Evolutionary conservation across 2,797 vertebrate species (phyloP).

Genomic region (Odontamblyopus lacepedii): DNA sequence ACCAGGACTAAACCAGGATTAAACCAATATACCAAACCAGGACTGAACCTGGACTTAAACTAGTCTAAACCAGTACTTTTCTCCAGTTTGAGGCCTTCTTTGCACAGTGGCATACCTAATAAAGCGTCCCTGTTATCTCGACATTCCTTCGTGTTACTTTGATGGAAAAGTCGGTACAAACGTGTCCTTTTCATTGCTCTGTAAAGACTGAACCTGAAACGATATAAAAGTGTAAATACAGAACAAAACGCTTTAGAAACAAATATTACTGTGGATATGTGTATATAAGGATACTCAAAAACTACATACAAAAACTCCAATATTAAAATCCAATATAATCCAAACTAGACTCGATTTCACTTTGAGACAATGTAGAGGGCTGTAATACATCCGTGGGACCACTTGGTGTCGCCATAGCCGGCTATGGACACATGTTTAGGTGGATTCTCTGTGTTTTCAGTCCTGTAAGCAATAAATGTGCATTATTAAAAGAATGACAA

Average conservation of each 20-base stretch:
- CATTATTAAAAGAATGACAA: background rate
- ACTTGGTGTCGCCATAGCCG: background rate
- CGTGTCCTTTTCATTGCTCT: background rate
- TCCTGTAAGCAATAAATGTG: background rate
- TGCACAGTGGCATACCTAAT: background rate
- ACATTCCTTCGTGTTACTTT: background rate
- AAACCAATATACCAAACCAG: too few species aligned
- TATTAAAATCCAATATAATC: background rate
- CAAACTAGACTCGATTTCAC: background rate
- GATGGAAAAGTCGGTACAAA: conserved; percentile 1
- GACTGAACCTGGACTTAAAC: background rate
- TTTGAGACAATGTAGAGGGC: background rate
- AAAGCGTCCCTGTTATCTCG: too few species aligned
- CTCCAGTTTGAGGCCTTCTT: background rate
- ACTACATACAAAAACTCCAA: too few species aligned
- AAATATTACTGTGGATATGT: background rate
- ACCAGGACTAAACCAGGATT: too few species aligned
- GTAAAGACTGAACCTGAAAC: conserved; percentile 1
- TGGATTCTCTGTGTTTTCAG: background rate
- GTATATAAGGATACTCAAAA: background rate
- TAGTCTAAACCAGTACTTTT: background rate
- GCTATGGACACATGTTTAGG: background rate
- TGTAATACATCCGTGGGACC: background rate
- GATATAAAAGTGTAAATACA: conserved; percentile 5
- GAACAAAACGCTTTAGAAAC: conserved; percentile 6